Conservation (phyloP, 2,113 vertebrate species). For the Thermophis baileyi region DNA sequence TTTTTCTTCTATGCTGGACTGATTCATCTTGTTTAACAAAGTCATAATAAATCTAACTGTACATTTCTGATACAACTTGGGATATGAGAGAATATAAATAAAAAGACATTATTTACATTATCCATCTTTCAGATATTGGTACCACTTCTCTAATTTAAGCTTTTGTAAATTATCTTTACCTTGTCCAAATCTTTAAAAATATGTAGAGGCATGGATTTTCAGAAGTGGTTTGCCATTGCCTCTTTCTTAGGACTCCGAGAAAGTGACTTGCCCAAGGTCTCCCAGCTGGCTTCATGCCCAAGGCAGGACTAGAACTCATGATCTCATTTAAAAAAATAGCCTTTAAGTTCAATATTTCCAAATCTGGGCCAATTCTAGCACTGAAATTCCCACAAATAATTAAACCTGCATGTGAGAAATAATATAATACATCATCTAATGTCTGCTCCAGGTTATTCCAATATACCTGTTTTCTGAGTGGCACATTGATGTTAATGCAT, state of each 20-base stretch:
- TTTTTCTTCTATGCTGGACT: not conserved
- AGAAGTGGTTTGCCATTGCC: not conserved
- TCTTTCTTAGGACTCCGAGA: not conserved
- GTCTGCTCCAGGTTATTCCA: not conserved
- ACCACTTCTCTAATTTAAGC: not conserved
- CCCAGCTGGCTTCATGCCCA: not conserved
- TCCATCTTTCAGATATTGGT: not conserved
- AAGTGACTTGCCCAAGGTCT: not conserved
- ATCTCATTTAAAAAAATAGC: not conserved
- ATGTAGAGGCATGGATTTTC: not conserved
- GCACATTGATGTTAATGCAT: not conserved
- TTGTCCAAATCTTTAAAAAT: not conserved
- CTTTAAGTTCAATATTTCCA: not conserved
- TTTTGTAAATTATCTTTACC: not conserved
- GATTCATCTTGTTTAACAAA: not conserved
- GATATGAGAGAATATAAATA: not conserved
- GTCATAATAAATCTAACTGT: not conserved
- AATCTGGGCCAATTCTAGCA: not conserved
- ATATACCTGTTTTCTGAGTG: not conserved
- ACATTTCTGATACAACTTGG: not conserved
- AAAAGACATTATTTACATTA: not conserved
- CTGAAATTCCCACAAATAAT: too few relatives aligned
- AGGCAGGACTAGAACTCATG: not conserved
- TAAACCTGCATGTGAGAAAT: not conserved
- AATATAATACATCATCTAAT: not conserved